Evolutionary conservation across 2,888 invertebrate genomes (phyloP), one percentile per base, ranked within the genome.

Genomic region (Caenorhabditis parvicauda): DNA sequence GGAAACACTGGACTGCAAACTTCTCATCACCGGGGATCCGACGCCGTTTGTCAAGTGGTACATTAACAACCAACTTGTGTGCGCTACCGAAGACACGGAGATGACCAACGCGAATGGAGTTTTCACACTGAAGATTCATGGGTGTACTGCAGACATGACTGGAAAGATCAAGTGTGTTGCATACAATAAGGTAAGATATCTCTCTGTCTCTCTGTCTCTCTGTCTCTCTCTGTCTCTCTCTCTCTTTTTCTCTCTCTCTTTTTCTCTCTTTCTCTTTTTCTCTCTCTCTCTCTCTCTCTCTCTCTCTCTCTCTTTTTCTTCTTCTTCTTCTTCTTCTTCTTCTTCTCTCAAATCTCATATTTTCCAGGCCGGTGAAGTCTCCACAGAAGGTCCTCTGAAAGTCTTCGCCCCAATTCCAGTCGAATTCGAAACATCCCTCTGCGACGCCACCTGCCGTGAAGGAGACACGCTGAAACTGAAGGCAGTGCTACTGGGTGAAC

Each of bases 1-100:
- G 0, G 88, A 90, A 58, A 89, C 89, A 0, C 85, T 94, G 38
- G 88, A 88, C 64, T 83, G 92, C 70, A 89, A 89, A 76, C 89
- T 93, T 21, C 89, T 92, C 19, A 87, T 93, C 74, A 88, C 89
- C 28, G 94, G 91, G 6, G 91, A 92, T 84, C 95, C 95, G 0
- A 85, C 88, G 63, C 94, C 95, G 0, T 89, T 91, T 45, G 75
- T 71, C 44, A 86, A 87, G 59, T 94, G 94, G 94, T 70, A 59
- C 54, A 64, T 70, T 46, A 59, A 61, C 27, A 57, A 54, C 32
- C 57, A 60, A 48, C 46, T 81, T 58, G 81, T 81, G 28, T 72
- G 67, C 52, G 67, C 72, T 50, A 81, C 81, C 14, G 76, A 75
- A 52, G 81, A 81, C 59, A 76, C 76, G 12, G 78, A 81, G 44